Percentiles rank a stretch among this genome's conserved stretches.
These are phyloP conservation scores for Lepilemur septentrionalis DNA, from an alignment of 2,797 vertebrate genomes.

Conservation along the genomic window DNA sequence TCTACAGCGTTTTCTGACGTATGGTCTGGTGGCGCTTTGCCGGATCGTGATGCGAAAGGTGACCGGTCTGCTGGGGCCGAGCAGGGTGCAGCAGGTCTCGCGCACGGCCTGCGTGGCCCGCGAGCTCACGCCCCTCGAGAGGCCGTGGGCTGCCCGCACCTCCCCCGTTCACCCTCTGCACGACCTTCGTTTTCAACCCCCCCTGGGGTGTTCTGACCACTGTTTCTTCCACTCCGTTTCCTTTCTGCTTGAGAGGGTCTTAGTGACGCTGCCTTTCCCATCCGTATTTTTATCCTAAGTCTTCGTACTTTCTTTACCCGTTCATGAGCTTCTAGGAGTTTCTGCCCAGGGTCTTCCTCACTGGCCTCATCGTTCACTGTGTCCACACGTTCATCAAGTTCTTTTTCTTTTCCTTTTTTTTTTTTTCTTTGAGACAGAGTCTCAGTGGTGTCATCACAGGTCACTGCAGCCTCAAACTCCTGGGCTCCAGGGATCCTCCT, in stretches of 20 bases:
- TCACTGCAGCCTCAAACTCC: no score
- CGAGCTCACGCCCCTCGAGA: accelerated
- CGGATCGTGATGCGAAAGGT: background rate
- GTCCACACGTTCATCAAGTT: background rate
- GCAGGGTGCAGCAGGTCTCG: background rate
- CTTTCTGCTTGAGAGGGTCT: background rate
- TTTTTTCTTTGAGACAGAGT: no score
- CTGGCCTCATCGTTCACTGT: background rate
- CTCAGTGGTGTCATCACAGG: no score
- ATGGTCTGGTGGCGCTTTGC: accelerated
- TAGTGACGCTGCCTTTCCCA: background rate
- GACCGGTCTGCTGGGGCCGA: no score
- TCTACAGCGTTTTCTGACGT: accelerated
- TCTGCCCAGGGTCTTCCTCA: background rate
- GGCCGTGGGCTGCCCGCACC: no score
- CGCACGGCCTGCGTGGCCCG: no score
- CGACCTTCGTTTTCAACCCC: background rate
- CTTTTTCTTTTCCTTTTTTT: no score
- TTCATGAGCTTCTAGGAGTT: background rate
- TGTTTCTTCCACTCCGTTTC: background rate
- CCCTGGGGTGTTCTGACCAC: background rate
- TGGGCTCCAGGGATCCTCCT: no score
- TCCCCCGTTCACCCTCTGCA: accelerated
- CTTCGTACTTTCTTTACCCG: background rate
- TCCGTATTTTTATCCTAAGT: background rate